phyloP scores from a whole-genome alignment of 1,140 invertebrate genomes.

The Solen grandis region DNA sequence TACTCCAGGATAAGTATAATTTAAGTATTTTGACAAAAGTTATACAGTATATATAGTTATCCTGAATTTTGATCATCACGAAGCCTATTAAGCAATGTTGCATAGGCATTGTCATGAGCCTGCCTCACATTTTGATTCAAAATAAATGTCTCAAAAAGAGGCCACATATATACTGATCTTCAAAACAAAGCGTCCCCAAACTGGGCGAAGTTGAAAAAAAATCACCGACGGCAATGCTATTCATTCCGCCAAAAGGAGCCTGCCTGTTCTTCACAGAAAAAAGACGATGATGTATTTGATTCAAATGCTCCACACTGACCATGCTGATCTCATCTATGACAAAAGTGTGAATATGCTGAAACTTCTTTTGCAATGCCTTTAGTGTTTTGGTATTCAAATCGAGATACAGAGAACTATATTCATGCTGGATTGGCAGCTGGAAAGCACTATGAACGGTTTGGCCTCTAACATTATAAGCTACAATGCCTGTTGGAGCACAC shows the following conservation, averaged over 20 bases:
- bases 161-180: conserved; percentile 14
- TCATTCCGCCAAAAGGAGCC: conserved; percentile 50
- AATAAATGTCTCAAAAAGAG: conserved; percentile 1
- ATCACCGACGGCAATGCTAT: conserved; percentile 42
- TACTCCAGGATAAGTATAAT: too few species aligned
- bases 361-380: conserved; percentile 14
- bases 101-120: neutral
- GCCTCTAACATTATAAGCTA: conserved; percentile 20
- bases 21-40: too few species aligned
- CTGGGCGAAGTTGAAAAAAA: conserved; percentile 5
- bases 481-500: conserved; percentile 39
- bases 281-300: conserved; percentile 47
- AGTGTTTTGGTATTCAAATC: neutral
- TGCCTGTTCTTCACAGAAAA: conserved; percentile 42
- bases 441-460: conserved; percentile 30
- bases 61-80: too few species aligned
- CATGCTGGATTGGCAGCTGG: conserved; percentile 13
- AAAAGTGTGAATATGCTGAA: conserved; percentile 41
- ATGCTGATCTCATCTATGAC: conserved; percentile 62
- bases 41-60: too few species aligned
- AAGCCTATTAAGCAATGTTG: neutral
- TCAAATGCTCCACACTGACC: conserved; percentile 49
- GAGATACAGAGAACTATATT: neutral
- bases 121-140: conserved; percentile 32
- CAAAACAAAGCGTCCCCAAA: neutral